Conservation (phyloP, 1,140 invertebrate species). For the Sipha flava region DNA sequence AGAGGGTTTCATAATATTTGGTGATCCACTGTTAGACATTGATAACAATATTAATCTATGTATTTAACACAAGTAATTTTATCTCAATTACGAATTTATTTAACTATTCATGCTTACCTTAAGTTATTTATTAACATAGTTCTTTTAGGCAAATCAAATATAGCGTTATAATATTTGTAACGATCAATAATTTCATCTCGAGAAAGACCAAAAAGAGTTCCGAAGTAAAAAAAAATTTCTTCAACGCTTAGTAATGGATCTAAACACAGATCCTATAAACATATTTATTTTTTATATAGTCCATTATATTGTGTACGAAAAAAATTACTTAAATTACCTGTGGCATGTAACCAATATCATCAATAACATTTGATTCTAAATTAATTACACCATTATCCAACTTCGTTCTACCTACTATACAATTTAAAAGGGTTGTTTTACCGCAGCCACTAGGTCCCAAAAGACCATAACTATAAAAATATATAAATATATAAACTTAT, state of each 20-base stretch:
- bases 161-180: conserved; percentile 43
- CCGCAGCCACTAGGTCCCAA: conserved; percentile 77
- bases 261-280: conserved; percentile 67
- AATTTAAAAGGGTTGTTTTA: conserved; percentile 76
- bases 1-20: too few species aligned
- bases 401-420: conserved; percentile 70
- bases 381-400: conserved; percentile 75
- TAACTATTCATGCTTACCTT: too few species aligned
- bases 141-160: conserved; percentile 35
- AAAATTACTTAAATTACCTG: conserved; percentile 42
- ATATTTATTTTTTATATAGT: neutral
- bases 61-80: too few species aligned
- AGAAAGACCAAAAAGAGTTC: conserved; percentile 70
- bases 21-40: too few species aligned
- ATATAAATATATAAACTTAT: conserved; percentile 1
- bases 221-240: conserved; percentile 80
- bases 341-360: conserved; percentile 60
- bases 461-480: conserved; percentile 67
- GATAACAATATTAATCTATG: too few species aligned
- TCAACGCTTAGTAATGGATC: conserved; percentile 77
- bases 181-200: conserved; percentile 55
- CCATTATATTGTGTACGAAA: neutral
- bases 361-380: conserved; percentile 65
- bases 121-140: conserved; percentile 35
- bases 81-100: too few species aligned